Base-by-base conservation (phyloP, 2,888 invertebrate genomes). In the Ophioninae sp. region DNA sequence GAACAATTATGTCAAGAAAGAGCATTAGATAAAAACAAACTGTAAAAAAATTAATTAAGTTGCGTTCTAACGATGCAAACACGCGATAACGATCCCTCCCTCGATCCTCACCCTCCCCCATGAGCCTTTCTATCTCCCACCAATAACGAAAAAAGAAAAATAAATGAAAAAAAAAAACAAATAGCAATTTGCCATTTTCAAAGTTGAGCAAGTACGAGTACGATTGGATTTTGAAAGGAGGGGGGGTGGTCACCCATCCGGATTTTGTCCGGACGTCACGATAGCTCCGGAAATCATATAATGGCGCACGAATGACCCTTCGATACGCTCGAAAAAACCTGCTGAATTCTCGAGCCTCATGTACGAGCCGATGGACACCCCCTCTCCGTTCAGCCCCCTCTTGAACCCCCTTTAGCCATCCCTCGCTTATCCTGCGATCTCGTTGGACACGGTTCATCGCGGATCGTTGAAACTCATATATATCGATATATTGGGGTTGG, bases 211-310 rank as follows among this genome's bases (percentile, higher is more conserved):
- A 79, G 75, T 79, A 76, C 63, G 68, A 30, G 30, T 30, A 76
- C 68, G 63, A 64, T 68, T 77, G 64, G 68, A 68, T 77, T 76
- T 51, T 10, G 17, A 59, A 67, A 67, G 44, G 30, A 13, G 17
- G 17, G 23, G 56, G 59, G 61, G 44, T 37, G 6, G 23, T 30
- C 58, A 30, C 51, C 13, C 13, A 22, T 73, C 56, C 44, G 79
- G 63, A 68, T 81, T 79, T 77, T 13, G 17, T 44, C 73, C 82
- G 81, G 79, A 84, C 79, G 76, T 84, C 68, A 76, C 79, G 59
- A 84, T 82, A 65, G 72, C 79, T 58, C 79, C 82, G 82, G 82
- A 82, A 84, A 84, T 82, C 84, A 82, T 82, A 82, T 84, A 82
- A 84, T 84, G 79, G 73, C 76, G 76, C 81, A 64, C 84, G 79